Percentiles rank a stretch among this genome's conserved stretches.
Conservation (phyloP, 2,888 invertebrate genomes). For the Chouioia cunea region DNA sequence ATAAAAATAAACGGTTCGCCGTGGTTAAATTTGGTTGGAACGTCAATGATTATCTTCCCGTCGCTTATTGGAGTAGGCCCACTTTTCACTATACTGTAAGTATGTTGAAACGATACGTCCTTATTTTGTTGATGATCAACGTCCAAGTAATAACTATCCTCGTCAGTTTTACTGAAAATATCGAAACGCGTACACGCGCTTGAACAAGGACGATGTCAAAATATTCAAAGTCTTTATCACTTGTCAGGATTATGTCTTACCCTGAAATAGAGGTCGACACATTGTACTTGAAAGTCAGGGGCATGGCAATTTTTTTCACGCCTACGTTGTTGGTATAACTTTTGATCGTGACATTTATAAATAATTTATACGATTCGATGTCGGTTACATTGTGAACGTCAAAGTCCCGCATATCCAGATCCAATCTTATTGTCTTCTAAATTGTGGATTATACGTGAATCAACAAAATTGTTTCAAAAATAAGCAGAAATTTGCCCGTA, state of each 20-base stretch:
- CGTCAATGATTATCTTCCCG: constrained; percentile 49
- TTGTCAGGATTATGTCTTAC: constrained; percentile 44
- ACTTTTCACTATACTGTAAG: constrained; percentile 55
- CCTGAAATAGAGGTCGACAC: constrained; percentile 54
- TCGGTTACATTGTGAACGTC: constrained; percentile 10
- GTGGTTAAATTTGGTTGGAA: constrained; percentile 50
- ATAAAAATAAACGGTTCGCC: constrained; percentile 44
- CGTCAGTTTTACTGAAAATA: constrained; percentile 28
- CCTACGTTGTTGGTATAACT: constrained; percentile 55
- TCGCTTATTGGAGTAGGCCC: constrained; percentile 54
- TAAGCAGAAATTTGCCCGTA: constrained; percentile 40
- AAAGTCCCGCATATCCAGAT: constrained; percentile 56
- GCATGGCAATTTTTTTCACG: constrained; percentile 37
- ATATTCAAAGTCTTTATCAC: too few species aligned
- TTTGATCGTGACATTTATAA: constrained; percentile 42
- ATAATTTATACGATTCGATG: constrained; percentile 41
- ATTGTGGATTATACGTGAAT: constrained; percentile 23
- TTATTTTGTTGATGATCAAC: constrained; percentile 35
- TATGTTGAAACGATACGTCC: constrained; percentile 56
- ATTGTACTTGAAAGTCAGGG: constrained; percentile 51
- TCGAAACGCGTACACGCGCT: too few species aligned
- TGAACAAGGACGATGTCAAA: too few species aligned
- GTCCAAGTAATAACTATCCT: constrained; percentile 50
- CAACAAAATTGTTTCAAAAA: background rate
- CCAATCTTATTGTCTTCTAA: constrained; percentile 55